phyloP scores from a whole-genome alignment of 2,888 invertebrate species.

The Stenchaetothrips biformis region DNA sequence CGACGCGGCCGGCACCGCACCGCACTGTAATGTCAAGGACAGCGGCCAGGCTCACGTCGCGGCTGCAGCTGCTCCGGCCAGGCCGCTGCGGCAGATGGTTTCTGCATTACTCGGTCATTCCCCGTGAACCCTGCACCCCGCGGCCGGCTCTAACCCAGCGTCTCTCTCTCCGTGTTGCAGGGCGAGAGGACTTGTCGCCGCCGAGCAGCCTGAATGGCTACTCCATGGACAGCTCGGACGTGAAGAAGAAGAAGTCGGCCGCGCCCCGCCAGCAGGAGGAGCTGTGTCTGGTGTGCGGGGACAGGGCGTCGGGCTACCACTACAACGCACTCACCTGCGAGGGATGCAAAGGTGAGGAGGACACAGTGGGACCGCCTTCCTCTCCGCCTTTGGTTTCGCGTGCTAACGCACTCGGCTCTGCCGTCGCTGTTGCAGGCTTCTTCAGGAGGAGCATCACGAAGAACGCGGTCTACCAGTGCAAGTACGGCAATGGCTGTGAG shows the following conservation, averaged over 20 bases:
- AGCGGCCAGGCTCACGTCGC: constrained; percentile 32
- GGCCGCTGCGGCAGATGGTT: not conserved
- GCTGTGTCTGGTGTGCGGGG: constrained; percentile 94
- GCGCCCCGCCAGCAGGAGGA: constrained; percentile 93
- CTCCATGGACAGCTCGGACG: constrained; percentile 75
- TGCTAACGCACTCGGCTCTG: not conserved
- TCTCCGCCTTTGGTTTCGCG: not conserved
- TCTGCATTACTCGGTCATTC: not conserved
- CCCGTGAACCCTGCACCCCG: not conserved
- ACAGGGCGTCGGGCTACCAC: constrained; percentile 96
- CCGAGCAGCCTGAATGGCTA: constrained; percentile 85
- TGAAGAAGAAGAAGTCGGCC: constrained; percentile 79
- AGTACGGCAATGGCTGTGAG: constrained; percentile 96
- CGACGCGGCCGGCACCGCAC: not conserved
- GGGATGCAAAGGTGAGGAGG: constrained; percentile 82
- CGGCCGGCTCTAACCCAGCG: not conserved
- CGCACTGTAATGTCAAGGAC: not conserved
- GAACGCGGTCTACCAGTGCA: constrained; percentile 96
- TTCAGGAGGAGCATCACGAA: constrained; percentile 97
- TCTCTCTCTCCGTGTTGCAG: constrained; percentile 48
- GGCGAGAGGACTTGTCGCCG: constrained; percentile 86
- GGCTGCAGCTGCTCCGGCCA: constrained; percentile 29
- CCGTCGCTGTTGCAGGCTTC: constrained; percentile 62
- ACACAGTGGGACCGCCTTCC: not conserved
- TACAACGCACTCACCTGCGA: constrained; percentile 99